Evolutionary conservation across 2,888 invertebrate species (phyloP).

Genomic region (Anaspis maculata): DNA sequence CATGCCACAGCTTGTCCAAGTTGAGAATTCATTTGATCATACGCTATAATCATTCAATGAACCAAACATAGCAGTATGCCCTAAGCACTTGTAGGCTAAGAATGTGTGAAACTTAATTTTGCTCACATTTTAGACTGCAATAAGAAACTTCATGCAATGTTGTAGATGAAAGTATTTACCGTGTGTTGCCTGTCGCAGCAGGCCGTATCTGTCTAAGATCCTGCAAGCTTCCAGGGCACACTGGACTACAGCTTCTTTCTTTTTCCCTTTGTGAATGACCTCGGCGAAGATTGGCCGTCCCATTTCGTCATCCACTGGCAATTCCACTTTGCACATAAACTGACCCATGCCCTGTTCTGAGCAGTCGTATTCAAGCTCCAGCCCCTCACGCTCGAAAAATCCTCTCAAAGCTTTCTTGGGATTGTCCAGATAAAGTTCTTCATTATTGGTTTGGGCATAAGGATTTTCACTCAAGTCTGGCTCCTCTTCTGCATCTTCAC

Average conservation of each 20-base stretch:
- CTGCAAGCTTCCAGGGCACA: constrained; percentile 94
- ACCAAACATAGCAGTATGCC: too few relatives aligned
- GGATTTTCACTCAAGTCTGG: constrained; percentile 76
- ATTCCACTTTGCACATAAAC: constrained; percentile 71
- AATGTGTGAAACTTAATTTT: too few relatives aligned
- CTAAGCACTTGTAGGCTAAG: too few relatives aligned
- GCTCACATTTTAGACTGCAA: too few relatives aligned
- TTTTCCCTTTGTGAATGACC: constrained; percentile 81
- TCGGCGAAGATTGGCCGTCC: constrained; percentile 77
- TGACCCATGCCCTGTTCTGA: constrained; percentile 80
- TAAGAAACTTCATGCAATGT: too few relatives aligned
- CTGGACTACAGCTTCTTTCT: constrained; percentile 87
- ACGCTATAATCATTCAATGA: too few relatives aligned
- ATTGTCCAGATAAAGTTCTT: constrained; percentile 85
- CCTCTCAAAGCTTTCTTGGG: constrained; percentile 91
- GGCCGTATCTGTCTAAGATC: constrained; percentile 78
- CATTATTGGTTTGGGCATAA: constrained; percentile 71
- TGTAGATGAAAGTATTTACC: constrained; percentile 51
- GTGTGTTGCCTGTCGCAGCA: constrained; percentile 78
- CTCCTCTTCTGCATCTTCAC: constrained; percentile 83
- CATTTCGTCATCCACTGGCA: constrained; percentile 72
- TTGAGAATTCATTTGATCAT: too few relatives aligned
- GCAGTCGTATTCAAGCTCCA: constrained; percentile 77
- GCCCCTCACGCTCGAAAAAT: constrained; percentile 88
- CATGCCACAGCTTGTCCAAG: too few relatives aligned